Base-by-base conservation (phyloP, 23 tunicate species). In the Halocynthia roretzi region DNA sequence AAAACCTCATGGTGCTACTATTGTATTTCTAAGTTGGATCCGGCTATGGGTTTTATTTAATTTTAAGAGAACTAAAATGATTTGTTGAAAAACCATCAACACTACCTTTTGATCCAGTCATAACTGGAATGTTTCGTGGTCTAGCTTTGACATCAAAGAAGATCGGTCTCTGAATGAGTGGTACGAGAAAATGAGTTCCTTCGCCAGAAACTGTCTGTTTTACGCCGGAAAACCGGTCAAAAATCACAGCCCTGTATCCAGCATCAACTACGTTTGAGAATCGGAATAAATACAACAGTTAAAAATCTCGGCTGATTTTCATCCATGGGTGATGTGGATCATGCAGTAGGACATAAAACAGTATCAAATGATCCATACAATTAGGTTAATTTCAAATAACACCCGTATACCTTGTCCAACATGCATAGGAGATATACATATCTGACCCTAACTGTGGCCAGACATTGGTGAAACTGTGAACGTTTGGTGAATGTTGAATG, bases 101-200 rank as follows among this genome's bases (percentile, higher is more conserved):
- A 23, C 69, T 15, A 90, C 96, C 96, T 76, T 94, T 96, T 5
- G 99, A 96, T 22, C 99, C 99, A 69, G 99, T 96, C 8, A 84
- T 67, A n/a, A 92, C 96, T 6, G 96, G 99, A 17, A 96, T 75
- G 57, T 85, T 87, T 86, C 96, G 85, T 19, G 99, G 99, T 68
- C 91, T 78, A 10, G 99, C 96, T 76, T 90, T 96, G 72, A 95
- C 87, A 64, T 96, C 99, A 83, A 85, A 96, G n/a, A 96, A 89
- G 50, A 89, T 89, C 65, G 99, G 99, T 62, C 83, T 96, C 76
- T 96, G 99, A 5, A 96, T 77, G 21, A 85, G 53, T 31, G 99
- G 99, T 57, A 96, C 85, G 54, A 96, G 81, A 74, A 96, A 96
- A 65, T 96, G 99, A 22, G 99, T 96, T 14, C 99, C 99, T 82